Evolutionary conservation across 1,140 invertebrate genomes (phyloP).

Genomic region (Drosophila lacertosa): DNA sequence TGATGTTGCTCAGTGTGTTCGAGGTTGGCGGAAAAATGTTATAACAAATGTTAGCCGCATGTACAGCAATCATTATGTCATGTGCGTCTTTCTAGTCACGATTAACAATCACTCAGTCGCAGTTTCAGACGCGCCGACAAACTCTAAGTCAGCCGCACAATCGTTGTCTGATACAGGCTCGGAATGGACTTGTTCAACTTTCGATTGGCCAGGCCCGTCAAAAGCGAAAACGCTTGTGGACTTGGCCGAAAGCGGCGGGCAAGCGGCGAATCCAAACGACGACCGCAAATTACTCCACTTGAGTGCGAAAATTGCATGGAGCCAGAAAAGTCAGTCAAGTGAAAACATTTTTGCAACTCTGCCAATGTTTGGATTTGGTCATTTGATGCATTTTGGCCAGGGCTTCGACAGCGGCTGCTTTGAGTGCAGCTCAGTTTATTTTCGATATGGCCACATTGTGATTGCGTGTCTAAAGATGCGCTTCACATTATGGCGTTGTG

Average conservation of each 20-base stretch:
- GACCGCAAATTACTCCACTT: conserved; percentile 74
- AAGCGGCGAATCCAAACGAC: conserved; percentile 44
- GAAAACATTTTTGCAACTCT: conserved; percentile 48
- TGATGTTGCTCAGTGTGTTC: conserved; percentile 8
- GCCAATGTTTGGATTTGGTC: conserved; percentile 32
- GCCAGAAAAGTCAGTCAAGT: conserved; percentile 59
- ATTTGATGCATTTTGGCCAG: conserved; percentile 26
- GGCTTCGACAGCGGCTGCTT: conserved; percentile 2
- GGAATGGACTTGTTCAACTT: conserved; percentile 76
- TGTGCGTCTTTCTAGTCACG: conserved; percentile 35
- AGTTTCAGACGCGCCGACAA: conserved; percentile 2
- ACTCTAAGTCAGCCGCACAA: conserved; percentile 31
- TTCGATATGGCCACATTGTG: conserved; percentile 2
- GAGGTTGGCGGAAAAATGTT: conserved; percentile 37
- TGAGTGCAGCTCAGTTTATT: conserved; percentile 6
- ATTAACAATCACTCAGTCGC: conserved; percentile 59
- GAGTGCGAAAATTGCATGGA: conserved; percentile 71
- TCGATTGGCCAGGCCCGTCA: conserved; percentile 50
- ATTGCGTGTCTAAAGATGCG: conserved; percentile 27
- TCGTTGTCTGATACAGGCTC: conserved; percentile 45
- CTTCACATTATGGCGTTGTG: not conserved
- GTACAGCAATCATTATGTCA: conserved; percentile 67
- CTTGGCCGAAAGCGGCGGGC: not conserved
- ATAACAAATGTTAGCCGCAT: conserved; percentile 58
- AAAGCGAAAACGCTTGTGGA: conserved; percentile 40